Evolutionary conservation across 2,888 invertebrate genomes (phyloP).

Genomic region (Allophyes oxyacanthae): DNA sequence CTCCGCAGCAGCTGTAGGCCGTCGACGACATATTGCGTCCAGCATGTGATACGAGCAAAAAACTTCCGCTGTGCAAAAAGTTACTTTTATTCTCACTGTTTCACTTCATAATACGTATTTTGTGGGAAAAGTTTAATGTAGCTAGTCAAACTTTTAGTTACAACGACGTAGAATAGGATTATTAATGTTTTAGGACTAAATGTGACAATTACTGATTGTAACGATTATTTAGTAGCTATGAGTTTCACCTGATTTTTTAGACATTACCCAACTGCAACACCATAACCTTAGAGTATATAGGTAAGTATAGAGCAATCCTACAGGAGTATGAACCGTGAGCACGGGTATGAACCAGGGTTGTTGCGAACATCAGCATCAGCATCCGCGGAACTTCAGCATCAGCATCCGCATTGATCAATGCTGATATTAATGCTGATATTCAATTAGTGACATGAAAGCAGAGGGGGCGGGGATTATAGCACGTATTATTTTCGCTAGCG

Average conservation of each 20-base stretch:
- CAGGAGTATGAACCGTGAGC: too few species aligned
- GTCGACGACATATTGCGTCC: slow-evolving; percentile 70
- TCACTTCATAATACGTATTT: slow-evolving; percentile 49
- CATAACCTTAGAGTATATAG: too few species aligned
- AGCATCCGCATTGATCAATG: too few species aligned
- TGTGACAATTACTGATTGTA: background rate
- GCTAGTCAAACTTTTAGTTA: slow-evolving; percentile 26
- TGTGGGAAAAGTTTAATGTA: slow-evolving; percentile 34
- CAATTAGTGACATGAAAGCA: too few species aligned
- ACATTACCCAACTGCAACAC: slow-evolving; percentile 21
- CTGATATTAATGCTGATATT: too few species aligned
- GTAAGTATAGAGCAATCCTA: too few species aligned
- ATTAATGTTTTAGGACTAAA: too few species aligned
- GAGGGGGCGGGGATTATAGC: too few species aligned
- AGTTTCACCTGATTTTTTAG: background rate
- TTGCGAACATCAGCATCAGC: too few species aligned
- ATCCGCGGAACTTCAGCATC: too few species aligned
- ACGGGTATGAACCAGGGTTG: too few species aligned
- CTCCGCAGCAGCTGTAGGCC: slow-evolving; percentile 56
- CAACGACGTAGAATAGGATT: background rate
- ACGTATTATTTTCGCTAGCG: too few species aligned
- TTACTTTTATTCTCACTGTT: slow-evolving; percentile 46
- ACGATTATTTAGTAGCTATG: background rate
- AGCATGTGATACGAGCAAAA: slow-evolving; percentile 62
- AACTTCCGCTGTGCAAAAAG: slow-evolving; percentile 54